phyloP scores from a whole-genome alignment of 2,113 vertebrate species.

The Corvus moneduloides region DNA sequence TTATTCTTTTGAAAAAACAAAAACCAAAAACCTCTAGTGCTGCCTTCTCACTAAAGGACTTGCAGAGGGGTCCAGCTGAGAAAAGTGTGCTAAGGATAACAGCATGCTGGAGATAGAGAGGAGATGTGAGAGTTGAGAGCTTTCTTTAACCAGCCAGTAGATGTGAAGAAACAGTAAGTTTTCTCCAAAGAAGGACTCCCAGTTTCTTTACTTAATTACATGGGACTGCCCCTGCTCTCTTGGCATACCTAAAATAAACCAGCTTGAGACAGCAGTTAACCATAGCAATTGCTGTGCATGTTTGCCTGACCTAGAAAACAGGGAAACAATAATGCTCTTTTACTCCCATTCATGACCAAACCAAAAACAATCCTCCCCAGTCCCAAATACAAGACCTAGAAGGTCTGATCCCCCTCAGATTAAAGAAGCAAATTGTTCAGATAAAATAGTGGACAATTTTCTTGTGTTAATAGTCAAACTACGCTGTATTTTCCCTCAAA shows the following conservation, averaged over 20 bases:
- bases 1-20: background rate
- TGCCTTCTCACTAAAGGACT: background rate
- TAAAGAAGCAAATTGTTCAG: background rate
- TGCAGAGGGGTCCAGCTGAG: background rate
- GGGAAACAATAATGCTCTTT: background rate
- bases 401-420: background rate
- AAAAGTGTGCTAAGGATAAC: background rate
- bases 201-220: background rate
- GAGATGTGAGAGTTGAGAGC: background rate
- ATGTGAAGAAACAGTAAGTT: background rate
- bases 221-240: background rate
- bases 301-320: background rate
- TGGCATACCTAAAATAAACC: background rate
- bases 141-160: background rate
- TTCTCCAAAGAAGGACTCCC: background rate
- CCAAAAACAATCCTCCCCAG: background rate
- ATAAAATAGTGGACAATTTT: background rate
- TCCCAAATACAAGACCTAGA: background rate
- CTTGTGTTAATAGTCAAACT: background rate
- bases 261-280: background rate
- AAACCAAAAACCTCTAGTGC: background rate
- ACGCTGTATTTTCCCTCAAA: background rate
- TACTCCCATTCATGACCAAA: background rate
- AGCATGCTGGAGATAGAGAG: background rate
- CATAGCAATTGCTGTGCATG: background rate